Evolutionary conservation across 2,797 vertebrate genomes (phyloP).

Genomic region (Sebastes oblongus): DNA sequence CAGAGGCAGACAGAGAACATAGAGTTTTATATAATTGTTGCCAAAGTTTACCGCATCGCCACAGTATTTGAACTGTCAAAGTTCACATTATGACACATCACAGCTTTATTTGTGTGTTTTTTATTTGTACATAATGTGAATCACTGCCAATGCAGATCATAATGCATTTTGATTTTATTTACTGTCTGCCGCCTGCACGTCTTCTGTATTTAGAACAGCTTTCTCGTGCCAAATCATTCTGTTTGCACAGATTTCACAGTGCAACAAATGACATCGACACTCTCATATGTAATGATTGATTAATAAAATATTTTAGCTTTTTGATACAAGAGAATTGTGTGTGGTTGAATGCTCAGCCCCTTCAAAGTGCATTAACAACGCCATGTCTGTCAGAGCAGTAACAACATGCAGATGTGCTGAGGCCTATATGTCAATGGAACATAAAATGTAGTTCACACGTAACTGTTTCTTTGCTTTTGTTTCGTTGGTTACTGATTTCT

Average conservation of each 20-base stretch:
- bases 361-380: constrained; percentile 1
- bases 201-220: constrained; percentile 23
- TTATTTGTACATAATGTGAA: constrained; percentile 69
- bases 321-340: background rate
- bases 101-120: constrained; percentile 15
- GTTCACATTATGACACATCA: background rate
- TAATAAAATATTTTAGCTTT: constrained; percentile 2
- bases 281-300: background rate
- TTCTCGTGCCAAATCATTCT: background rate
- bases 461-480: constrained; percentile 50
- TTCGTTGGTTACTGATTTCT: constrained; percentile 58
- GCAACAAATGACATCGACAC: background rate
- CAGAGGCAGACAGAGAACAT: background rate
- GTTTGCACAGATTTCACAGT: constrained; percentile 10
- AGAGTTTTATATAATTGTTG: background rate
- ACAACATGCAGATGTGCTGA: constrained; percentile 21
- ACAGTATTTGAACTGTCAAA: constrained; percentile 16
- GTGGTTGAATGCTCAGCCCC: constrained; percentile 1
- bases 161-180: constrained; percentile 24
- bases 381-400: constrained; percentile 33
- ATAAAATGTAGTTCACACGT: constrained; percentile 28
- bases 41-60: background rate
- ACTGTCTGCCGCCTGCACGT: constrained; percentile 10
- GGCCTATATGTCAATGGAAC: constrained; percentile 15
- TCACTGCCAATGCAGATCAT: constrained; percentile 47